Evolutionary conservation across 1,140 invertebrate genomes (phyloP).

Genomic region (Drosophila ambigua): DNA sequence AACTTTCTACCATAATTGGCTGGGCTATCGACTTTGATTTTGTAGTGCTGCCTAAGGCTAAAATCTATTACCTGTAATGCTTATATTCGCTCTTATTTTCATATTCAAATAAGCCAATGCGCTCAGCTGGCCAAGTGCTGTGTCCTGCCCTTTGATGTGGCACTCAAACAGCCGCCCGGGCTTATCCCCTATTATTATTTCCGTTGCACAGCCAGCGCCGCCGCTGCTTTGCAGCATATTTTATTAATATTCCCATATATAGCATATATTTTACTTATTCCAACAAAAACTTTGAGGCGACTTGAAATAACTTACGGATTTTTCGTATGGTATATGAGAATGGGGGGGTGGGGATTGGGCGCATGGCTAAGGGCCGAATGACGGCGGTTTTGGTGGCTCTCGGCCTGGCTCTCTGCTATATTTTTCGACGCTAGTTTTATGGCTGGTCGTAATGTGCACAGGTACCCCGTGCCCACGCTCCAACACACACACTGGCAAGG

Average conservation of each 20-base stretch:
- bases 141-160: no score
- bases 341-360: not conserved
- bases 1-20: no score
- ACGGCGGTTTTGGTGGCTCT: not conserved
- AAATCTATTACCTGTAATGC: no score
- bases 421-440: slow-evolving; percentile 65
- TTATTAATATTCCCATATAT: not conserved
- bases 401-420: not conserved
- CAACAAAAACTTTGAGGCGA: slow-evolving; percentile 32
- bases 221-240: no score
- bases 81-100: no score
- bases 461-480: slow-evolving; percentile 40
- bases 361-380: slow-evolving; percentile 1
- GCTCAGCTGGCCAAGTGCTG: no score
- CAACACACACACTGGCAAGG: slow-evolving; percentile 29
- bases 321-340: not conserved
- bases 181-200: no score
- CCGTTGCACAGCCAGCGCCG: no score
- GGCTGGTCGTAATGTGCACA: slow-evolving; percentile 62
- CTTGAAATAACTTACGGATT: slow-evolving; percentile 59
- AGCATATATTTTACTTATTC: slow-evolving; percentile 62
- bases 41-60: no score
- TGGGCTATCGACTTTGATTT: no score
- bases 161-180: no score
- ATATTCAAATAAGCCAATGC: no score